phyloP scores from a whole-genome alignment of 2,797 vertebrate genomes.

The Streptopelia turtur region DNA sequence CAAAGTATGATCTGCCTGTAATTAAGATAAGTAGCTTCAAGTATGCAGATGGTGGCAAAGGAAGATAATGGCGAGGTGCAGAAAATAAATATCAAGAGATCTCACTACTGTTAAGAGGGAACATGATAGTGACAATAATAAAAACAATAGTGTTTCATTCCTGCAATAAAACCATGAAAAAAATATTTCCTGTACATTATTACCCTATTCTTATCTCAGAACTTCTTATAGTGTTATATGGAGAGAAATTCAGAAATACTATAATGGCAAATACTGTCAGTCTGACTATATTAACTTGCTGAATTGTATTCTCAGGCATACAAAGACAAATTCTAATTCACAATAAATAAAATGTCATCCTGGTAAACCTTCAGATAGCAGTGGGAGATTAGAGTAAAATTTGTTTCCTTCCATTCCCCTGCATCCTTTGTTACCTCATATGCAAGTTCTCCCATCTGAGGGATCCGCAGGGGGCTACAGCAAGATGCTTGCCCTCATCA shows the following conservation, averaged over 20 bases:
- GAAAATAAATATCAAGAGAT: not conserved
- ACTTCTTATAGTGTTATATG: not conserved
- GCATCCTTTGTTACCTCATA: not conserved
- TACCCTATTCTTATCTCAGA: not conserved
- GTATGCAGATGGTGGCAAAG: not conserved
- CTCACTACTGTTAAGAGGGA: not conserved
- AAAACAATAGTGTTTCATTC: not conserved
- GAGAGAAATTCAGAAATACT: not conserved
- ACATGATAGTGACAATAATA: not conserved
- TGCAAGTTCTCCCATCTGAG: not conserved
- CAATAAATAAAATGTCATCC: not conserved
- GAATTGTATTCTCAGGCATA: not conserved
- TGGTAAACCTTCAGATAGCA: not conserved
- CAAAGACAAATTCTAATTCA: not conserved
- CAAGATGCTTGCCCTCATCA: not conserved
- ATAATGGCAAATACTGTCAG: not conserved
- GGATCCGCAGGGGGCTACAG: not conserved
- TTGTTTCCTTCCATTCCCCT: not conserved
- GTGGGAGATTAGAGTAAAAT: not conserved
- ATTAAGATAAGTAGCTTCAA: not conserved
- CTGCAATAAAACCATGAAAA: not conserved
- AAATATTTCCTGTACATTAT: not conserved
- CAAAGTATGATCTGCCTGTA: not conserved
- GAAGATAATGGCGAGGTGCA: not conserved
- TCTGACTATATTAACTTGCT: not conserved